Percentiles rank a stretch among this genome's conserved stretches.
Evolutionary conservation across 2,888 invertebrate species (phyloP).

Genomic region (Drosophila kambysellisi): DNA sequence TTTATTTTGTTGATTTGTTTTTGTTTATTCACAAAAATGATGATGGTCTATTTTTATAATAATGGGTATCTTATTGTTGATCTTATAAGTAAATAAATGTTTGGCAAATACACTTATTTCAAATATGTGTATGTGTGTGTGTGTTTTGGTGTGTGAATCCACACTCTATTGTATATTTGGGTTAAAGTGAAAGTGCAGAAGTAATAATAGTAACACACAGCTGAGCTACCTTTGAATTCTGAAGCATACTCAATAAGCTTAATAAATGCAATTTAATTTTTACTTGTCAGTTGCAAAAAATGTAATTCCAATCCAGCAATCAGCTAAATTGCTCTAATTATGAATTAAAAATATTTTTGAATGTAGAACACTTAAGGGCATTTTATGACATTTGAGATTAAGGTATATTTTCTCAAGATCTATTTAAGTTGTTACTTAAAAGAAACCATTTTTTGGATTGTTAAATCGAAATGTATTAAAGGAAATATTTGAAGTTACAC

Average conservation of each 20-base stretch:
- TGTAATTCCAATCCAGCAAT: conserved; percentile 4
- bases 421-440: not conserved
- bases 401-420: not conserved
- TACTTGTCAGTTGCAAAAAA: not conserved
- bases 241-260: conserved; percentile 12
- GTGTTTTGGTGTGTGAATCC: conserved; percentile 8
- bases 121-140: conserved; percentile 4
- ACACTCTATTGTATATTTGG: conserved; percentile 50
- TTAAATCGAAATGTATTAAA: not conserved
- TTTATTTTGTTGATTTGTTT: no score
- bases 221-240: conserved; percentile 3
- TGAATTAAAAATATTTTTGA: conserved; percentile 2
- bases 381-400: not conserved
- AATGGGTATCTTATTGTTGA: conserved; percentile 14
- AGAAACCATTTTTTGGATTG: not conserved
- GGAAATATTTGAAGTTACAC: not conserved
- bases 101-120: conserved; percentile 31
- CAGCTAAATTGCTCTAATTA: conserved; percentile 1
- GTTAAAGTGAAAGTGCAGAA: conserved; percentile 78
- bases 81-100: not conserved
- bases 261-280: conserved; percentile 3
- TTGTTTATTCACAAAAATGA: no score
- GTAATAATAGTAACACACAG: conserved; percentile 25
- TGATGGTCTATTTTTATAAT: no score
- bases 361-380: not conserved